A percentile compares a stretch with the other conserved stretches of the same genome.
phyloP scores from a whole-genome alignment of 2,113 vertebrate genomes.

The Genyomyrus donnyi region DNA sequence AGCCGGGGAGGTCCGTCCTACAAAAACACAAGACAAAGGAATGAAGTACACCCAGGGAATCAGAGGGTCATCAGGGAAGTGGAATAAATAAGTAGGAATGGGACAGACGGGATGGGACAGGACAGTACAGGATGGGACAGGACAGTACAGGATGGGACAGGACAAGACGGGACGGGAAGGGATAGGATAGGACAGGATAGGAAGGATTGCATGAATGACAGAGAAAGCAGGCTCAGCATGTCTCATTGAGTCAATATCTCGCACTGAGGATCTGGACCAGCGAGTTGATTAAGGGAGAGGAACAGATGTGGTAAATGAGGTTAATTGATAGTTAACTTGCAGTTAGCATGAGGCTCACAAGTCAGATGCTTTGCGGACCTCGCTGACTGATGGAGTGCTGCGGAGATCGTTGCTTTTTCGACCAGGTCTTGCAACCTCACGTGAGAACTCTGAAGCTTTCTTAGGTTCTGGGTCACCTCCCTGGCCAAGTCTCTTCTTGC shows the following conservation, averaged over 20 bases:
- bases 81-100: neutral
- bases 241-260: neutral
- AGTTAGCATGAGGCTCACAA: neutral
- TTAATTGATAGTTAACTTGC: neutral
- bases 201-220: neutral
- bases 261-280: neutral
- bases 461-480: neutral
- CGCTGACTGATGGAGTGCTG: neutral
- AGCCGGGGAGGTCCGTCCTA: neutral
- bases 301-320: neutral
- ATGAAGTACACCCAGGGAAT: neutral
- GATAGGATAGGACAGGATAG: too few relatives aligned
- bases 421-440: neutral
- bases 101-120: too few relatives aligned
- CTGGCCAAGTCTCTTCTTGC: neutral
- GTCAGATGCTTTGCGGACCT: neutral
- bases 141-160: too few relatives aligned
- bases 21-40: neutral
- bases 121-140: too few relatives aligned
- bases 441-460: neutral
- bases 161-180: neutral
- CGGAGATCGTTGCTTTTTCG: neutral
- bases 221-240: neutral
- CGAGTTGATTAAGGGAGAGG: neutral
- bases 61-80: too few relatives aligned